Conservation (phyloP, 2,888 invertebrate genomes). For the Perizoma affinitatum region DNA sequence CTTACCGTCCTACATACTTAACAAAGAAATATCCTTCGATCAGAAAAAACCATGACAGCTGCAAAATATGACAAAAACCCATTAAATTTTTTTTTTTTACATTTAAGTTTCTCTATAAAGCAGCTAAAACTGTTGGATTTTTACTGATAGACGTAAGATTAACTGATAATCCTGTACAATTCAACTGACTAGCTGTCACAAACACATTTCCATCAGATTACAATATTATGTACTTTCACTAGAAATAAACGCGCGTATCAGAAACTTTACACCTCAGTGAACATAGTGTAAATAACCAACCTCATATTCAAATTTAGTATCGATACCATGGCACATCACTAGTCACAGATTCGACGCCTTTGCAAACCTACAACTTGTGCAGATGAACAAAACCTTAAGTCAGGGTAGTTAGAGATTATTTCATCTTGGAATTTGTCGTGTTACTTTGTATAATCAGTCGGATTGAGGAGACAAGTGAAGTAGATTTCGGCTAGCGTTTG, state of each 20-base stretch:
- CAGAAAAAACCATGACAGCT: too few species aligned
- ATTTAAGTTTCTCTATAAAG: too few species aligned
- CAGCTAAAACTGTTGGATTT: too few species aligned
- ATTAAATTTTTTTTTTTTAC: too few species aligned
- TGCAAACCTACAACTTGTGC: constrained; percentile 41
- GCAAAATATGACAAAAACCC: too few species aligned
- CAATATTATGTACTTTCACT: constrained; percentile 12
- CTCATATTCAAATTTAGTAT: constrained; percentile 56
- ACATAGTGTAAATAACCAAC: constrained; percentile 61
- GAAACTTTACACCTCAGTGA: constrained; percentile 47
- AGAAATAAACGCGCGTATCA: constrained; percentile 36
- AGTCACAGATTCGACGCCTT: constrained; percentile 57
- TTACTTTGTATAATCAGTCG: constrained; percentile 53
- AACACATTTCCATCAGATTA: constrained; percentile 20
- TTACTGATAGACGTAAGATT: too few species aligned
- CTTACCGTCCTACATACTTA: too few species aligned
- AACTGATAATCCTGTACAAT: too few species aligned
- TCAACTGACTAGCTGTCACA: background rate
- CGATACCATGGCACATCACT: constrained; percentile 62
- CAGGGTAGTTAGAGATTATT: constrained; percentile 26
- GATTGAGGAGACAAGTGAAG: constrained; percentile 59
- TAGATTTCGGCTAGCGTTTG: constrained; percentile 59
- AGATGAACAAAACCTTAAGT: constrained; percentile 31
- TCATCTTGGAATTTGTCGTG: constrained; percentile 29
- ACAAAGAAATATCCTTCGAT: too few species aligned